These are phyloP conservation scores for Uromys caudimaculatus DNA, from an alignment of 2,797 vertebrate genomes.

Conservation along the genomic window DNA sequence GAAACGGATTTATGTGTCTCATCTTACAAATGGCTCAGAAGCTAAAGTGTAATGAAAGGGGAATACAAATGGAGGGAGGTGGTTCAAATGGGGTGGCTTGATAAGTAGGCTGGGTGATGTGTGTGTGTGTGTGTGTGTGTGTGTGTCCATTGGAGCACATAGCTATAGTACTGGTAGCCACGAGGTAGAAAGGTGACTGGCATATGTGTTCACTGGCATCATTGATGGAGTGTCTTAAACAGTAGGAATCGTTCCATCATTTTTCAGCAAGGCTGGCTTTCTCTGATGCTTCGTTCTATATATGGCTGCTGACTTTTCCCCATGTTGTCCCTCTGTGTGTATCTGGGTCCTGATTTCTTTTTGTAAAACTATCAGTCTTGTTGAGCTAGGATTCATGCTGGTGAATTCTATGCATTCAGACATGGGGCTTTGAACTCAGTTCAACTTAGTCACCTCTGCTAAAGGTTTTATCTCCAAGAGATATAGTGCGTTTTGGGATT, in stretches of 20 bases:
- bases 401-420: neutral
- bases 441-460: neutral
- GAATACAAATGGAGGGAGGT: neutral
- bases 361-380: neutral
- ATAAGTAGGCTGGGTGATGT: neutral
- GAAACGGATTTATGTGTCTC: neutral
- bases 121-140: neutral
- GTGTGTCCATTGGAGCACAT: rapidly evolving
- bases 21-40: neutral
- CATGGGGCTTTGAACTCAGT: neutral
- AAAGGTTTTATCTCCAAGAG: neutral
- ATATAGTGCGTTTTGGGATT: neutral
- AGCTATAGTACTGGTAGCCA: no score
- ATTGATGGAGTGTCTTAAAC: neutral
- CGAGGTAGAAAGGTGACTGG: neutral
- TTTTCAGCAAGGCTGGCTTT: neutral
- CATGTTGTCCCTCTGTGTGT: neutral
- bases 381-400: neutral
- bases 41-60: neutral
- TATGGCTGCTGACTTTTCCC: neutral
- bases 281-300: neutral
- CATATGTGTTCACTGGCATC: neutral
- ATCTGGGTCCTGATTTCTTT: neutral
- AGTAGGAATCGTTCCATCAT: neutral
- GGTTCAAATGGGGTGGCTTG: neutral